Evolutionary conservation across 2,888 invertebrate genomes (phyloP).

Genomic region (Drosophila fungiperda): DNA sequence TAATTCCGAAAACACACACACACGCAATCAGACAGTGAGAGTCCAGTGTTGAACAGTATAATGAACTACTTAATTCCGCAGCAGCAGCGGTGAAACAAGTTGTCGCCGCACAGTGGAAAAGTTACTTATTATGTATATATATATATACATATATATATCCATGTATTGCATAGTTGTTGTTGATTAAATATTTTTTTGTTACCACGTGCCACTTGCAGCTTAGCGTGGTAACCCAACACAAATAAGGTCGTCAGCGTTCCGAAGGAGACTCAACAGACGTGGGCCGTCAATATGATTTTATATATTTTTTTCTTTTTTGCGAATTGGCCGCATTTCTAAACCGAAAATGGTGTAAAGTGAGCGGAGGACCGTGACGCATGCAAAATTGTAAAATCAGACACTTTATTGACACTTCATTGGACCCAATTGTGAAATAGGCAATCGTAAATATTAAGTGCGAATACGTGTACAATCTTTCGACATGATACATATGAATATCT

Average conservation of each 20-base stretch:
- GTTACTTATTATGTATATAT: constrained; percentile 8
- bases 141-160: not conserved
- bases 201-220: constrained; percentile 68
- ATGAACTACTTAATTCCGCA: constrained; percentile 71
- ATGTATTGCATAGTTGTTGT: constrained; percentile 31
- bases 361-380: constrained; percentile 45
- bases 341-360: constrained; percentile 32
- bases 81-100: constrained; percentile 58
- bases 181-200: constrained; percentile 22
- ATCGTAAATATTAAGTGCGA: constrained; percentile 35
- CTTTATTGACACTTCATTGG: constrained; percentile 48
- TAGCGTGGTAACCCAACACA: constrained; percentile 50
- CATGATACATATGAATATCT: not conserved
- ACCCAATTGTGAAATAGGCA: constrained; percentile 31
- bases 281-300: constrained; percentile 28
- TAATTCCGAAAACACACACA: constrained; percentile 49
- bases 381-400: constrained; percentile 38
- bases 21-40: constrained; percentile 1
- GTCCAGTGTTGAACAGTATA: constrained; percentile 58
- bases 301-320: constrained; percentile 23
- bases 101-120: constrained; percentile 60
- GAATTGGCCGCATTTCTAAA: constrained; percentile 58
- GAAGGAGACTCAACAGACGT: constrained; percentile 46
- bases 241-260: constrained; percentile 49
- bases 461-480: constrained; percentile 28